These are phyloP conservation scores for Myiozetetes cayanensis DNA, from an alignment of 2,113 vertebrate species.

Conservation along the genomic window DNA sequence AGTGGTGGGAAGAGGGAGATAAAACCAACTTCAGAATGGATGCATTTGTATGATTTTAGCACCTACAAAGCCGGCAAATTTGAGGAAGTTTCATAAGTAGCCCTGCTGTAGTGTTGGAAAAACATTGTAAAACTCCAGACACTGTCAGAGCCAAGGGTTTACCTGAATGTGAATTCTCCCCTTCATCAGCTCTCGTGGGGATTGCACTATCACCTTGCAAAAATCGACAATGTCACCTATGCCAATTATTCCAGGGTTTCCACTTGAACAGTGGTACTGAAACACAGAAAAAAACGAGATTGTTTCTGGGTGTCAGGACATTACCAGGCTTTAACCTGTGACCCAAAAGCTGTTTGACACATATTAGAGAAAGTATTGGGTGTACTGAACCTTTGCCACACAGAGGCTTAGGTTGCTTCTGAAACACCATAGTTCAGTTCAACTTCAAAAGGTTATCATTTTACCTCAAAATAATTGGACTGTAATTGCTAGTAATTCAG, in stretches of 20 bases:
- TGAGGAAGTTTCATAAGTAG: background rate
- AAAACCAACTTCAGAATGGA: background rate
- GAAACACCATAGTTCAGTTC: background rate
- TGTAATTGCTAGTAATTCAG: background rate
- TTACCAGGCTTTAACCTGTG: background rate
- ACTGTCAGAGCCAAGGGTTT: background rate
- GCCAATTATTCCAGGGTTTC: background rate
- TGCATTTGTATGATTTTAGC: background rate
- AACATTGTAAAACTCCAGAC: background rate
- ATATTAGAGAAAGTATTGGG: background rate
- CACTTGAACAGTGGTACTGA: background rate
- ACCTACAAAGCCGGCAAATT: background rate
- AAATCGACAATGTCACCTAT: fast-evolving
- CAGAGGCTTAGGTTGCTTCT: background rate
- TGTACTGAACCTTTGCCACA: background rate
- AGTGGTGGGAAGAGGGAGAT: background rate
- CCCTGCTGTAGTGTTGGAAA: background rate
- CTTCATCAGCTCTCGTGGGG: background rate
- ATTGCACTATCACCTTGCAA: background rate
- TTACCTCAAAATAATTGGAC: background rate
- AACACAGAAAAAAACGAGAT: background rate
- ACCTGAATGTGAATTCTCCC: background rate
- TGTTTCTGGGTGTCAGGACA: background rate
- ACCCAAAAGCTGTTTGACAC: background rate
- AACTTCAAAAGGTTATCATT: background rate